Percentiles rank a stretch among this genome's conserved stretches.
phyloP scores from a whole-genome alignment of 2,888 invertebrate genomes.

The Rhingia campestris region DNA sequence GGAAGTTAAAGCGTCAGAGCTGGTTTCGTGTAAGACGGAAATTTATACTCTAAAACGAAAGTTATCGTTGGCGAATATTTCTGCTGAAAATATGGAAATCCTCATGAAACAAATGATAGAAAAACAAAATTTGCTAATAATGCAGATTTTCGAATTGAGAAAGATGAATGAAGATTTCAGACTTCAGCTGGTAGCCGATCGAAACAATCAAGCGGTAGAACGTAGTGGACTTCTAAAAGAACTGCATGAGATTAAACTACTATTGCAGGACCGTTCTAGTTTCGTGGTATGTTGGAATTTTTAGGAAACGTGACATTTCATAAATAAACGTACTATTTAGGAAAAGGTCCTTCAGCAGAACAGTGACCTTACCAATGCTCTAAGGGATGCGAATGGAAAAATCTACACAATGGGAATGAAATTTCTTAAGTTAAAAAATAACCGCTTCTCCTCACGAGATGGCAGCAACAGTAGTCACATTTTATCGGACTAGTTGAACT shows the following conservation, averaged over 20 bases:
- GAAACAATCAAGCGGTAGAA: constrained; percentile 79
- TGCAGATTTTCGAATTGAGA: constrained; percentile 78
- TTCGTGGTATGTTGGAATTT: constrained; percentile 68
- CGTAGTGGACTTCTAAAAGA: constrained; percentile 78
- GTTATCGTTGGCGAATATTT: constrained; percentile 76
- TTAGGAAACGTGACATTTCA: neutral
- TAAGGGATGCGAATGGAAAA: constrained; percentile 77
- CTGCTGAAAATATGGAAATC: constrained; percentile 78
- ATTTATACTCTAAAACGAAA: constrained; percentile 79
- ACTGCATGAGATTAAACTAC: constrained; percentile 76
- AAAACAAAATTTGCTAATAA: constrained; percentile 79
- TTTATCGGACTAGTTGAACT: neutral
- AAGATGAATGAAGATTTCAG: constrained; percentile 77
- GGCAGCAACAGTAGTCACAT: constrained; percentile 24
- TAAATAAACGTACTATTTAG: constrained; percentile 44
- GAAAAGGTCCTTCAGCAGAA: constrained; percentile 75
- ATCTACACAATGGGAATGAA: constrained; percentile 77
- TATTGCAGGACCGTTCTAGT: constrained; percentile 69
- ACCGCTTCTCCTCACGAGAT: constrained; percentile 50
- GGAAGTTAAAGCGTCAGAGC: constrained; percentile 77
- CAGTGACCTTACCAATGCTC: constrained; percentile 67
- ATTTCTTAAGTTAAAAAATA: constrained; percentile 74
- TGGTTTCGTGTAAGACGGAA: constrained; percentile 78
- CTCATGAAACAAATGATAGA: constrained; percentile 78
- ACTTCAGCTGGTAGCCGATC: constrained; percentile 77